Base-by-base conservation (phyloP, 2,888 invertebrate genomes). In the Pristionchus fissidentatus region DNA sequence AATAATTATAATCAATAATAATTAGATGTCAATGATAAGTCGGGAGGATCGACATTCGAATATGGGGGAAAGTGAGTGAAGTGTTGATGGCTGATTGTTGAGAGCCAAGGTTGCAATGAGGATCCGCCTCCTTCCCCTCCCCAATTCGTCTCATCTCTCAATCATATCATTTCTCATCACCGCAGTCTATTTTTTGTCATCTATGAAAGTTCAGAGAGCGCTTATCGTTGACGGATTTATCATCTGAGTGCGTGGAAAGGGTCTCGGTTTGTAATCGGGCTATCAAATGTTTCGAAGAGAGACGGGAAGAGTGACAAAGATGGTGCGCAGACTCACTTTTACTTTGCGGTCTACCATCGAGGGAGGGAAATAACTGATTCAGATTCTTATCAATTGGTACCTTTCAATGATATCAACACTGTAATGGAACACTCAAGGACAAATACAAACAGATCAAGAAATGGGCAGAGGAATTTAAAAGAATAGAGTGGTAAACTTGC, bases 201-300 rank as follows among this genome's bases (percentile, higher is more conserved):
- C 70, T 70, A 41, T 70, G 70, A 41, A 70, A 70, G 70, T 70
- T 70, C 70, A 70, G 41, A 70, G 70, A 70, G 41, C 70, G 70
- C 70, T 70, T 70, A 70, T 70, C 70, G 3, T n/a, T 10, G 41
- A 1, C 1, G 26, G n/a, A 26, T 41, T 43, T 70, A 70, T 70
- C 70, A 70, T 41, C 70, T n/a, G 70, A 41, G 32, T 22, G 13
- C n/a, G 70, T 70, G 70, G 38, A 70, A 41, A n/a, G 43, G 26
- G 10, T 38, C n/a, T 10, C 66, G 13, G 70, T 26, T 26, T 7
- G 70, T n/a, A n/a, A n/a, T n/a, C n/a, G n/a, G n/a, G n/a, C n/a
- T 22, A 32, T 32, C n/a, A 70, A 43, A 70, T 70, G 38, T 66
- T n/a, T 57, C 22, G n/a, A n/a, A n/a, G 1, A 57, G 55, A 55